phyloP scores from a whole-genome alignment of 2,797 vertebrate species.

The Poecile montanus region DNA sequence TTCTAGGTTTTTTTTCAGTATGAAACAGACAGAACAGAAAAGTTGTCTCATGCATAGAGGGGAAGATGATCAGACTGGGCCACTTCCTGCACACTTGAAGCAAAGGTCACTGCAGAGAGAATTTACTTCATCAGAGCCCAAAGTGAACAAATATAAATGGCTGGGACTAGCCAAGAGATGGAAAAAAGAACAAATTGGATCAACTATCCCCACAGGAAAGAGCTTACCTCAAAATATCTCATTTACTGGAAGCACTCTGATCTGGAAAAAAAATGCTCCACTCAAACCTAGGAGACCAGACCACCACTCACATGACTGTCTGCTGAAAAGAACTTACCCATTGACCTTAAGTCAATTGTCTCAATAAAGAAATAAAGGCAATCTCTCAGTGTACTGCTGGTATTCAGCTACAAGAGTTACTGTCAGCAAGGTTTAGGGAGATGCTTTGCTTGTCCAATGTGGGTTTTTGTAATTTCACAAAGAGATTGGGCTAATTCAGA shows the following conservation, averaged over 20 bases:
- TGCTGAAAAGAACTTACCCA: not conserved
- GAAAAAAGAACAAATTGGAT: not conserved
- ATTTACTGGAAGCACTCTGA: not conserved
- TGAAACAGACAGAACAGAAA: not conserved
- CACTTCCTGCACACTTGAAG: not conserved
- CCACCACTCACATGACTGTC: not conserved
- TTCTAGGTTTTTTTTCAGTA: not conserved
- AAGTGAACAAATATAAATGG: not conserved
- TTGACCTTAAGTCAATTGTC: not conserved
- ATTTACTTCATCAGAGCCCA: not conserved
- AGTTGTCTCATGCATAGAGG: not conserved
- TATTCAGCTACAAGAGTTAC: not conserved
- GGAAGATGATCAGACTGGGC: not conserved
- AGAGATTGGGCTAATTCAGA: not conserved
- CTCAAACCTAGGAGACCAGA: not conserved
- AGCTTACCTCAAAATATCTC: not conserved
- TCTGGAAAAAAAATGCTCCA: not conserved
- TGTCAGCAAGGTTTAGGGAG: not conserved
- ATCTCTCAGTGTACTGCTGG: not conserved
- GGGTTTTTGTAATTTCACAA: not conserved
- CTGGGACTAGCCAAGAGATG: not conserved
- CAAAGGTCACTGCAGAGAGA: not conserved
- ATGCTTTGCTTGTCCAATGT: not conserved
- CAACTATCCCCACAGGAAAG: not conserved
- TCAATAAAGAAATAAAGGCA: not conserved